phyloP scores from a whole-genome alignment of 2,888 invertebrate species.

The Drosophila kokeensis region DNA sequence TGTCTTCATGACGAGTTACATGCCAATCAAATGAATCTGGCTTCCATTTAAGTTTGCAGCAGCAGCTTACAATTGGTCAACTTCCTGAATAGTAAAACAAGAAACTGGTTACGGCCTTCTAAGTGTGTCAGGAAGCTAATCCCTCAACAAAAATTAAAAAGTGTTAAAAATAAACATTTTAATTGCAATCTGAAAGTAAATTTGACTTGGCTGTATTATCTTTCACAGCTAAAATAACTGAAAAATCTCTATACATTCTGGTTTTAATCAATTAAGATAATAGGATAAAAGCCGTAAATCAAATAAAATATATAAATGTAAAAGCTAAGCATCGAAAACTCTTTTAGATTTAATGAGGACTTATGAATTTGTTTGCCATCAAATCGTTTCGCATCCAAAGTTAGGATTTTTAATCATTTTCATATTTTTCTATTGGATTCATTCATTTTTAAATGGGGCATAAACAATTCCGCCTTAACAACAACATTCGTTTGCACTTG shows the following conservation, averaged over 20 bases:
- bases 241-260: background rate
- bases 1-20: constrained; percentile 7
- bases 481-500: constrained; percentile 12
- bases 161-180: background rate
- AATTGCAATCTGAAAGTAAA: background rate
- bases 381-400: background rate
- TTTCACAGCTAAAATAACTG: background rate
- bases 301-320: background rate
- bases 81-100: constrained; percentile 34
- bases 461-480: background rate
- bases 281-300: background rate
- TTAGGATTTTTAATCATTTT: background rate
- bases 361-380: background rate
- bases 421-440: background rate
- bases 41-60: constrained; percentile 3
- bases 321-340: background rate
- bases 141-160: background rate
- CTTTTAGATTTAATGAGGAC: background rate
- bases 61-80: constrained; percentile 7
- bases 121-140: constrained; percentile 1
- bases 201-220: background rate
- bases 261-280: background rate
- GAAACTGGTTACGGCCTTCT: constrained; percentile 15
- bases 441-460: background rate
- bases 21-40: constrained; percentile 8